Evolutionary conservation across 2,113 vertebrate species (phyloP).

Genomic region (Brienomyrus longianalis): DNA sequence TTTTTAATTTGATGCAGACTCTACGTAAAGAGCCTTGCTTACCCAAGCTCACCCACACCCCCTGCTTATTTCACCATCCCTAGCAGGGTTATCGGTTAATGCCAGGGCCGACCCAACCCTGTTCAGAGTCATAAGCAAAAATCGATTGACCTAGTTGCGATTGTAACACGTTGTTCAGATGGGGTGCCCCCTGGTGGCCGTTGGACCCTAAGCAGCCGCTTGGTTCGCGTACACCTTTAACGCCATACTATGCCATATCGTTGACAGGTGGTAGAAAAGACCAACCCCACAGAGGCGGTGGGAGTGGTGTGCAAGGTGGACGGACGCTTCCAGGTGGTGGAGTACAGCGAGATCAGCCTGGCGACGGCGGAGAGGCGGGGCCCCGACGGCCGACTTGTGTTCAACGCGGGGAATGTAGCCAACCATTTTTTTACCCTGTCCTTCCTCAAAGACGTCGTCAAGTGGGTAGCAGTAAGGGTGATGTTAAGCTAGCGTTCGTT

Average conservation of each 20-base stretch:
- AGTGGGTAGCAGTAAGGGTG: slow-evolving; percentile 59
- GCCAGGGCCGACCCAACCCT: neutral
- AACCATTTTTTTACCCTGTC: slow-evolving; percentile 88
- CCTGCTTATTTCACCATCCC: neutral
- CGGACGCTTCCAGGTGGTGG: slow-evolving; percentile 85
- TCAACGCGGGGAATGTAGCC: slow-evolving; percentile 86
- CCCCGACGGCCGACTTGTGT: slow-evolving; percentile 76
- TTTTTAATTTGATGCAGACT: slow-evolving; percentile 28
- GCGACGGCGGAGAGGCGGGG: slow-evolving; percentile 78
- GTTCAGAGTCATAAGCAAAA: neutral
- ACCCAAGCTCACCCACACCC: neutral
- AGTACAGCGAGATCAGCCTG: slow-evolving; percentile 94
- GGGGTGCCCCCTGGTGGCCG: neutral
- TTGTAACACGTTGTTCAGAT: neutral
- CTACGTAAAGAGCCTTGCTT: slow-evolving; percentile 4
- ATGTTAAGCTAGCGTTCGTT: neutral
- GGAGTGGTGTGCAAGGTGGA: slow-evolving; percentile 91
- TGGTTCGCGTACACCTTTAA: neutral
- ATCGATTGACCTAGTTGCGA: neutral
- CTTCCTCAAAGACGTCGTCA: slow-evolving; percentile 81
- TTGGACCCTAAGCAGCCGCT: neutral
- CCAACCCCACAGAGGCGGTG: slow-evolving; percentile 87
- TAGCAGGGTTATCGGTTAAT: neutral
- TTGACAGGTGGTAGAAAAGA: slow-evolving; percentile 91
- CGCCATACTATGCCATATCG: neutral